Evolutionary conservation across 1,140 invertebrate genomes (phyloP).

Genomic region (Drosophila persimilis): DNA sequence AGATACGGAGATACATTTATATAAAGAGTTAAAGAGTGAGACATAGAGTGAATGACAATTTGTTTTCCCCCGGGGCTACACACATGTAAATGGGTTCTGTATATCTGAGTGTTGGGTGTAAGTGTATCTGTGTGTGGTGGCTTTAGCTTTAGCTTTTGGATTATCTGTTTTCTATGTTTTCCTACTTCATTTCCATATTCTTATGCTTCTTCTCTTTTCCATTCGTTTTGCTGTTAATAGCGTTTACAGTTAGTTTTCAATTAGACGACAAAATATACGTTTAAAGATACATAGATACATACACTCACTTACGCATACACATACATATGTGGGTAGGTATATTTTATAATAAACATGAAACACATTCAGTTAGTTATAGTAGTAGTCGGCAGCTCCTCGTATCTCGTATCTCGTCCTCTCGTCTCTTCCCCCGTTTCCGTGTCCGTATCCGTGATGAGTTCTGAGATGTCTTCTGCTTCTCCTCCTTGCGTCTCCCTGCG

Average conservation of each 20-base stretch:
- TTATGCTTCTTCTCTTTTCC: no score
- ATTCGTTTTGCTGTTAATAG: slow-evolving; percentile 19
- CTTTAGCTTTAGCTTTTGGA: slow-evolving; percentile 11
- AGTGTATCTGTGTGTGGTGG: slow-evolving; percentile 2
- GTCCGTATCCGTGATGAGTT: no score
- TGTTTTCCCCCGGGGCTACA: slow-evolving; percentile 28
- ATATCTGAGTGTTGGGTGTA: slow-evolving; percentile 8
- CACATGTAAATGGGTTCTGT: slow-evolving; percentile 19
- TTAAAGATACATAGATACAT: slow-evolving; percentile 51
- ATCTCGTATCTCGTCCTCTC: background rate
- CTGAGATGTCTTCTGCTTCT: no score
- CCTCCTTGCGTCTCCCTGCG: background rate
- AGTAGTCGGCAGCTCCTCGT: slow-evolving; percentile 28
- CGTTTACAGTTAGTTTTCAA: slow-evolving; percentile 64
- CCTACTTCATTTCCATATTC: background rate
- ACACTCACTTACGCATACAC: slow-evolving; percentile 24
- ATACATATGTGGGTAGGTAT: slow-evolving; percentile 28
- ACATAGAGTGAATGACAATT: slow-evolving; percentile 69
- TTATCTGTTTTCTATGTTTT: slow-evolving; percentile 9
- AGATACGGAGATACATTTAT: slow-evolving; percentile 74
- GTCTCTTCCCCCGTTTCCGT: no score
- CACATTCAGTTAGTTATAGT: slow-evolving; percentile 78
- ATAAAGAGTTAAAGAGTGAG: slow-evolving; percentile 70
- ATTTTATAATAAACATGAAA: slow-evolving; percentile 64
- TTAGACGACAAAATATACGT: slow-evolving; percentile 71